These are phyloP conservation scores for Agrotis ipsilon DNA, from an alignment of 2,888 invertebrate species.

Conservation along the genomic window DNA sequence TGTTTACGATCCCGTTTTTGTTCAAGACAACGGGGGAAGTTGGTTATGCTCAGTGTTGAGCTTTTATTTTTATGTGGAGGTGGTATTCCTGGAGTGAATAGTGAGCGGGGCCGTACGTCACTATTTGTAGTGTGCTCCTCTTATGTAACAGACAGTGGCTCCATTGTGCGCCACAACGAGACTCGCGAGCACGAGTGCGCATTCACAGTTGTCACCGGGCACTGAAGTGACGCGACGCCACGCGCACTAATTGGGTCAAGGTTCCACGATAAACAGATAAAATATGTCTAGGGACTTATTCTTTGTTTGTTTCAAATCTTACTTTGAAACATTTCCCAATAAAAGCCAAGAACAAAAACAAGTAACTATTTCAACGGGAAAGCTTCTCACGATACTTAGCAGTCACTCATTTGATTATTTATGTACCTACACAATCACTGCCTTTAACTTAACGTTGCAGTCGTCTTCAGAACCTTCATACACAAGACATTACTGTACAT, in stretches of 20 bases:
- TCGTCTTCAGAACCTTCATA: not conserved
- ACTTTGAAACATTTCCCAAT: slow-evolving; percentile 5
- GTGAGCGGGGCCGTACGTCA: slow-evolving; percentile 32
- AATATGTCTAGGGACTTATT: slow-evolving; percentile 37
- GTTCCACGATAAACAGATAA: slow-evolving; percentile 55
- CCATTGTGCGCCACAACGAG: slow-evolving; percentile 53
- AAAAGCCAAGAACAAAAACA: not conserved
- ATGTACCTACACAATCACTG: not conserved
- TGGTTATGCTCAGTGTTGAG: slow-evolving; percentile 23
- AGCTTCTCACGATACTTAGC: not conserved
- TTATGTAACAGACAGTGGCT: slow-evolving; percentile 51
- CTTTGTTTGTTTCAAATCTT: slow-evolving; percentile 8
- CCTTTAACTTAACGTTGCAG: not conserved
- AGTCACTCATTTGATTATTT: not conserved
- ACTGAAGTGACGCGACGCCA: slow-evolving; percentile 50
- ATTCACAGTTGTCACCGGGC: slow-evolving; percentile 61
- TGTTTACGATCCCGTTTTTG: slow-evolving; percentile 37
- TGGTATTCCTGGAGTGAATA: slow-evolving; percentile 32
- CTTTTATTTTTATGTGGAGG: slow-evolving; percentile 34
- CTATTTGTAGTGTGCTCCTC: slow-evolving; percentile 18
- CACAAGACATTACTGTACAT: no score
- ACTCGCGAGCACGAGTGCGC: slow-evolving; percentile 52
- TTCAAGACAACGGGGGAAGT: slow-evolving; percentile 17
- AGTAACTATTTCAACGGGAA: not conserved
- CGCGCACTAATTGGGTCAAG: slow-evolving; percentile 69